A percentile compares a stretch with the other conserved stretches of the same genome.
Conservation (phyloP, 2,888 invertebrate species). For the Eupithecia pulchellata region DNA sequence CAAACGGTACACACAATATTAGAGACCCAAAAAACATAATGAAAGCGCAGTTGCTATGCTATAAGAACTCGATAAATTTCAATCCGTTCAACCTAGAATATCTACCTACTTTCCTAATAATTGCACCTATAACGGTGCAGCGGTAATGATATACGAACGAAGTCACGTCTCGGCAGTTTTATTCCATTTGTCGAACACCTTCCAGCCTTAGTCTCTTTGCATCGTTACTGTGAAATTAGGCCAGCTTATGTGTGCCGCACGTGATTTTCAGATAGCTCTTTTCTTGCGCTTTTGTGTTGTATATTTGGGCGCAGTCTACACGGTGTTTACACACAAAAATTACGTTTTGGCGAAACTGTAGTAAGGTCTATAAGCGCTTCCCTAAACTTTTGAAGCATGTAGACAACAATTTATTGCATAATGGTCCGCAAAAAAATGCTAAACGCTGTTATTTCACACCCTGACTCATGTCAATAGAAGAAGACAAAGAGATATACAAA, state of each 20-base stretch:
- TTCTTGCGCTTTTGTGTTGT: not conserved
- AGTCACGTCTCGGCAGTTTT: slow-evolving; percentile 56
- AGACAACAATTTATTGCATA: too few relatives aligned
- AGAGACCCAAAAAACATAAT: not conserved
- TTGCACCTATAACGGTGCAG: slow-evolving; percentile 48
- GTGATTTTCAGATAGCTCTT: not conserved
- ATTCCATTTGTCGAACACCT: slow-evolving; percentile 39
- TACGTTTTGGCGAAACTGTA: not conserved
- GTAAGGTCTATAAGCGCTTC: not conserved
- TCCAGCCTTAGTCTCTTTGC: not conserved
- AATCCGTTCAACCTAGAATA: slow-evolving; percentile 28
- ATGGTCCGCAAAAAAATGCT: too few relatives aligned
- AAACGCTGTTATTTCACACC: too few relatives aligned
- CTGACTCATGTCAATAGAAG: too few relatives aligned
- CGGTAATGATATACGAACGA: slow-evolving; percentile 47
- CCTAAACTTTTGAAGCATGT: too few relatives aligned
- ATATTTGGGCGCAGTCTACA: not conserved
- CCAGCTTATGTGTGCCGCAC: not conserved
- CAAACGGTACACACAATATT: not conserved
- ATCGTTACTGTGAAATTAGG: slow-evolving; percentile 10
- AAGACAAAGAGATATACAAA: too few relatives aligned
- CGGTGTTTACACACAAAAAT: not conserved
- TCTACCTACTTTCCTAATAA: slow-evolving; percentile 53
- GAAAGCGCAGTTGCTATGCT: not conserved
- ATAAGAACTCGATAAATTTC: slow-evolving; percentile 2